Evolutionary conservation across 92 coral and sea anemone genomes (phyloP), one percentile per base, ranked within the genome.

Genomic region (Galaxea fascicularis): DNA sequence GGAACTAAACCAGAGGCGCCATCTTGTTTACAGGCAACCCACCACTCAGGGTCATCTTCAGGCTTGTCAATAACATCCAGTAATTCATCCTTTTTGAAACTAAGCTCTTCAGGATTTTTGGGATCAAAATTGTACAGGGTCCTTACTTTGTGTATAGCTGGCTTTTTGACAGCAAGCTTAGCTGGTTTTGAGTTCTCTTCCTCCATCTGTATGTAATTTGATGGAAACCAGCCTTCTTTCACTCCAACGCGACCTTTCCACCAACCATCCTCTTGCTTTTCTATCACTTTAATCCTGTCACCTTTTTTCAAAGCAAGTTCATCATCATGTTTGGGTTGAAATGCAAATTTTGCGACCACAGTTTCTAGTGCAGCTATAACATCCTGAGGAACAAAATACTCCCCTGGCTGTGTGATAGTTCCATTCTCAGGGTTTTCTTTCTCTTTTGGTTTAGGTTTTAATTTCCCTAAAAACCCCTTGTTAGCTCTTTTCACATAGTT

Each of bases 201-300:
- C 58, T 94, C 94, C 0, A 90, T 89, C 59, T 94, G 87, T 2
- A 94, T 93, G 69, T 96, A 95, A 75, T 96, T 96, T 11, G 99
- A 96, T 14, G 99, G 99, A 75, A 96, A 96, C 99, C 99, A 96
- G 24, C 99, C 99, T 7, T 87, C 74, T 26, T 80, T 88, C 24
- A 45, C 78, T 30, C 94, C 92, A 47, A 91, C 77, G 9, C 90
- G 89, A 17, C 99, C 99, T 71, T 93, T 90, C 99, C 99, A 96
- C 99, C 99, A 96, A 0, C 99, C 99, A 77, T 97, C 99, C 39
- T 90, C 92, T 70, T 97, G 95, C 69, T 93, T 97, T 78, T 97
- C 99, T 77, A 97, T 74, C 51, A 97, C 99, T 60, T 87, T 82
- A 16, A 97, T 80, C 75, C 73, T 74, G 84, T 97, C 98, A 16